Evolutionary conservation across 2,797 vertebrate species (phyloP).

Genomic region (Microctenopoma steveboyesi): DNA sequence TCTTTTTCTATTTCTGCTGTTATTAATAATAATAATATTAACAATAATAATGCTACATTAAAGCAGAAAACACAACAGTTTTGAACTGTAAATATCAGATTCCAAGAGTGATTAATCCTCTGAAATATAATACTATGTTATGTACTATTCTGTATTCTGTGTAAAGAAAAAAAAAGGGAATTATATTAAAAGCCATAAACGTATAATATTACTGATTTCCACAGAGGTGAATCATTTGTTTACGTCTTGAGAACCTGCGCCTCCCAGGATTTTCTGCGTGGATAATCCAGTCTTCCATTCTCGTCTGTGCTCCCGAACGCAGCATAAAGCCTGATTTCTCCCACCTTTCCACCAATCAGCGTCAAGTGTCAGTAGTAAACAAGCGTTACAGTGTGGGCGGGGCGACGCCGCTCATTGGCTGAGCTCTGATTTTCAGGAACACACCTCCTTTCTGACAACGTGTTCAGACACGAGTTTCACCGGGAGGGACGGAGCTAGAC

Average conservation of each 20-base stretch:
- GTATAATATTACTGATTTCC: background rate
- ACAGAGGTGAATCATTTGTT: background rate
- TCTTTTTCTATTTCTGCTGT: too few relatives aligned
- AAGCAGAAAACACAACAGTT: too few relatives aligned
- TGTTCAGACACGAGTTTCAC: constrained; percentile 84
- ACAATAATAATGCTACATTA: too few relatives aligned
- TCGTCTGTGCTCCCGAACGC: constrained; percentile 30
- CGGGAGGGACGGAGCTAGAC: constrained; percentile 56
- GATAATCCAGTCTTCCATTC: constrained; percentile 1
- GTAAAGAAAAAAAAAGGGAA: background rate
- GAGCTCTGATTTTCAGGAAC: constrained; percentile 44
- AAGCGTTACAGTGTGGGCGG: constrained; percentile 68
- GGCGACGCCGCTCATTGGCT: constrained; percentile 73
- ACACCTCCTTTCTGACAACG: constrained; percentile 82
- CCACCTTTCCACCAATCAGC: constrained; percentile 66
- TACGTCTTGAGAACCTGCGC: background rate
- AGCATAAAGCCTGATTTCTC: constrained; percentile 57
- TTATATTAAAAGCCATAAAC: background rate
- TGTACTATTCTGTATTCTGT: too few relatives aligned
- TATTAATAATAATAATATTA: too few relatives aligned
- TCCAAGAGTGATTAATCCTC: background rate
- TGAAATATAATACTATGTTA: too few relatives aligned
- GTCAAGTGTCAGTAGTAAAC: constrained; percentile 75
- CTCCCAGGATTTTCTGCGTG: background rate
- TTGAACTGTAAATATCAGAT: too few relatives aligned